These are phyloP conservation scores for Eledona agricola DNA, from an alignment of 2,888 invertebrate species.

Conservation along the genomic window DNA sequence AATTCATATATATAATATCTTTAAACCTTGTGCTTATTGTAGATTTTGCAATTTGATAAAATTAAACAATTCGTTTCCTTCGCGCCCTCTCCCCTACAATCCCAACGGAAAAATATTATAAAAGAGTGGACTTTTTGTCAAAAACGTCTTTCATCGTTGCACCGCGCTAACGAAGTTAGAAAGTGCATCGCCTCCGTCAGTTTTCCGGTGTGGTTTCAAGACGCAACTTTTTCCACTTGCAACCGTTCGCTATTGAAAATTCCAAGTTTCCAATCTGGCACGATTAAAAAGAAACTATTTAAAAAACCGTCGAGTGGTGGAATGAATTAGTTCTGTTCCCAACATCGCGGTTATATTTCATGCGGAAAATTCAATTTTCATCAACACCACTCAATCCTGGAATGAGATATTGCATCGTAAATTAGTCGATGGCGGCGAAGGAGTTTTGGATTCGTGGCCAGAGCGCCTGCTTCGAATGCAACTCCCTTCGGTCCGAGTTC, in stretches of 20 bases:
- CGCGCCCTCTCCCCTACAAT: too few species aligned
- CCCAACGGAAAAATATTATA: too few species aligned
- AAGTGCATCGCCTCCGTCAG: conserved; percentile 20
- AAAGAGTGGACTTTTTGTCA: conserved; percentile 15
- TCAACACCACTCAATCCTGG: conserved; percentile 41
- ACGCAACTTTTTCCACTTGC: conserved; percentile 31
- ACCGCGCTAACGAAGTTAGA: conserved; percentile 30
- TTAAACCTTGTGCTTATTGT: too few species aligned
- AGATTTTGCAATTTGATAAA: too few species aligned
- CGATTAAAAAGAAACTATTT: conserved; percentile 29
- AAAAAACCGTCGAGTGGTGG: conserved; percentile 20
- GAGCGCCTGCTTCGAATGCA: too few species aligned
- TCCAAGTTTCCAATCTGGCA: conserved; percentile 19
- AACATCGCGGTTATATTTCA: conserved; percentile 40
- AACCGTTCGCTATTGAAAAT: conserved; percentile 28
- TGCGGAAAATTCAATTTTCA: conserved; percentile 46
- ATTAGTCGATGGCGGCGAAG: too few species aligned
- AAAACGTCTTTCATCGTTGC: conserved; percentile 15
- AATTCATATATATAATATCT: too few species aligned
- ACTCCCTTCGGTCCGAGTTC: too few species aligned
- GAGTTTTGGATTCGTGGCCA: too few species aligned
- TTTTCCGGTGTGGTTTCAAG: conserved; percentile 30
- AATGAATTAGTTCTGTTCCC: conserved; percentile 24
- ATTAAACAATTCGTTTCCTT: too few species aligned
- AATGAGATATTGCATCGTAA: conserved; percentile 37